Evolutionary conservation across 1,140 invertebrate genomes (phyloP).

Genomic region (Bombus turneri): DNA sequence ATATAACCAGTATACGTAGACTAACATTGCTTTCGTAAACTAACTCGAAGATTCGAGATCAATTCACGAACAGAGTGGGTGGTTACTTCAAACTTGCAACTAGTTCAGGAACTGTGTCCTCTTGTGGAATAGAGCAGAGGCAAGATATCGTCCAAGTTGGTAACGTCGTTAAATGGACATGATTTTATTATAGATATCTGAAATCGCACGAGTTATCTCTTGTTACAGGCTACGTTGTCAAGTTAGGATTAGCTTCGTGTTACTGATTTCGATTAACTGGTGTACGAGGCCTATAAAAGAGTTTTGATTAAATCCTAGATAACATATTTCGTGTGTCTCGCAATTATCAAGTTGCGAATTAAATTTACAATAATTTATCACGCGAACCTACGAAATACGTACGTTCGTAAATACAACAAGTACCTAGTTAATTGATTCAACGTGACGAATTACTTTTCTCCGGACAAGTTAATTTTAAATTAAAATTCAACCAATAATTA

Average conservation of each 20-base stretch:
- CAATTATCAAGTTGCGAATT: background rate
- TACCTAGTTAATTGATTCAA: background rate
- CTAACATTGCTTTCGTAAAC: background rate
- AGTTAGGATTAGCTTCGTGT: background rate
- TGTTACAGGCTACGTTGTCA: background rate
- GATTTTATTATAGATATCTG: constrained; percentile 17
- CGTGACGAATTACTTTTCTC: background rate
- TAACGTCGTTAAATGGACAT: background rate
- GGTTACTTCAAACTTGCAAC: constrained; percentile 10
- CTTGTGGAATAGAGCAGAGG: background rate
- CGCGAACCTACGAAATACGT: too few species aligned
- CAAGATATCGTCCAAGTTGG: constrained; percentile 3
- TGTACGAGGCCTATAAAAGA: background rate
- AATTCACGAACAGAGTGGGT: constrained; percentile 6
- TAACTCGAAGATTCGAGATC: background rate
- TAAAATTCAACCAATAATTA: background rate
- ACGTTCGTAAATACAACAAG: background rate
- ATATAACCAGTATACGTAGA: background rate
- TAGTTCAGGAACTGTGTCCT: background rate
- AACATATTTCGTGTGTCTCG: too few species aligned
- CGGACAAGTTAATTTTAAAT: background rate
- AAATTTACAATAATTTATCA: background rate
- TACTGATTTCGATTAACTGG: background rate
- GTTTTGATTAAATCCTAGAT: background rate
- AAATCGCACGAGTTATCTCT: background rate